Conservation (phyloP, 2,888 invertebrate species). For the Odontocolon sp. region DNA sequence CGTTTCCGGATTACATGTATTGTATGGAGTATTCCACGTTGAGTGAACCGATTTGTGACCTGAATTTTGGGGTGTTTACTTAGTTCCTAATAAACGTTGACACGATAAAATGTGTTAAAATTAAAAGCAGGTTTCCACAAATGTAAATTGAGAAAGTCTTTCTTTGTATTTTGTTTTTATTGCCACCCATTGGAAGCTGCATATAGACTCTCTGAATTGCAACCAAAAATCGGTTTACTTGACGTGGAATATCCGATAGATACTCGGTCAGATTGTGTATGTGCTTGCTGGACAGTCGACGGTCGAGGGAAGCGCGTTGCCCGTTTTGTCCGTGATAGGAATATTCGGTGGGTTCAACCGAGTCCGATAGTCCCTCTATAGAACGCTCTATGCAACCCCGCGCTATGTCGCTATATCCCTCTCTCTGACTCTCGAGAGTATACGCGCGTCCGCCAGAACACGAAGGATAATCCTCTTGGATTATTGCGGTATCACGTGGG, state of each 20-base stretch:
- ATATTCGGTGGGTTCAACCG: constrained; percentile 74
- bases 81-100: too few species aligned
- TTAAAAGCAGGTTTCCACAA: too few species aligned
- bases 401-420: constrained; percentile 41
- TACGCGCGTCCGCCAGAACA: constrained; percentile 58
- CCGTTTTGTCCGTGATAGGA: constrained; percentile 73
- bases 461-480: constrained; percentile 80
- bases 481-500: constrained; percentile 81
- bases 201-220: too few species aligned
- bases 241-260: constrained; percentile 42
- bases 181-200: too few species aligned
- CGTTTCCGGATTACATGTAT: constrained; percentile 54
- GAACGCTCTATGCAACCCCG: too few species aligned
- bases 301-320: constrained; percentile 55
- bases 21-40: too few species aligned
- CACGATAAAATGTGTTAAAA: too few species aligned
- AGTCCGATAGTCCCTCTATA: constrained; percentile 71
- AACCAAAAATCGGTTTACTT: too few species aligned
- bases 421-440: constrained; percentile 52
- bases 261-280: not conserved
- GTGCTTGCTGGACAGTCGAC: constrained; percentile 26
- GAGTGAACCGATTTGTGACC: too few species aligned
- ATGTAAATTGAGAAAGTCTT: too few species aligned
- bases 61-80: too few species aligned
- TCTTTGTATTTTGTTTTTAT: too few species aligned